phyloP scores from a whole-genome alignment of 2,797 vertebrate genomes.

The Xenops minutus region DNA sequence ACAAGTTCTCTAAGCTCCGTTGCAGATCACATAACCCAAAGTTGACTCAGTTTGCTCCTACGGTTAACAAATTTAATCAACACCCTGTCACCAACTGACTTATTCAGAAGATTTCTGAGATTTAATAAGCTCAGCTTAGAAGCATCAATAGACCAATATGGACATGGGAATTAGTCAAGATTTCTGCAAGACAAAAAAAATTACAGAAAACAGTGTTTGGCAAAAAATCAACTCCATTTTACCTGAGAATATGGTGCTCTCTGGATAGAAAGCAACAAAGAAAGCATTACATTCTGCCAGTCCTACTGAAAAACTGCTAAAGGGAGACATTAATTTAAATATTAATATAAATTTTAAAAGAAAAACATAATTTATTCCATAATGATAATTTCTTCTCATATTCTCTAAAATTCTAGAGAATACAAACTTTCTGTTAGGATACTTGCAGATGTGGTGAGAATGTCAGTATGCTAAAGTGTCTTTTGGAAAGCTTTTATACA shows the following conservation, averaged over 20 bases:
- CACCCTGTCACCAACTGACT: not conserved
- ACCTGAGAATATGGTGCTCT: not conserved
- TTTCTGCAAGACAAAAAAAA: not conserved
- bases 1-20: not conserved
- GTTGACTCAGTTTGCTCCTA: not conserved
- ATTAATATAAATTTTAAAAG: not conserved
- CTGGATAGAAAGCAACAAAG: not conserved
- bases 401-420: not conserved
- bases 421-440: not conserved
- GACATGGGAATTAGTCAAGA: not conserved
- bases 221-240: not conserved
- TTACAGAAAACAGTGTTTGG: not conserved
- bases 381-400: not conserved
- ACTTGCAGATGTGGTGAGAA: not conserved
- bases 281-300: not conserved
- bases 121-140: not conserved
- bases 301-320: not conserved
- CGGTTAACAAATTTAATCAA: constrained; percentile 25
- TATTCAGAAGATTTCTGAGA: not conserved
- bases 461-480: not conserved
- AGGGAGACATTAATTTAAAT: not conserved
- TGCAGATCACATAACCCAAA: not conserved
- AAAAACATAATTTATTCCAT: not conserved
- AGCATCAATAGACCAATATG: not conserved
- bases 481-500: not conserved